Conservation (phyloP, 2,797 vertebrate genomes). For the Rousettus madagascariensis region DNA sequence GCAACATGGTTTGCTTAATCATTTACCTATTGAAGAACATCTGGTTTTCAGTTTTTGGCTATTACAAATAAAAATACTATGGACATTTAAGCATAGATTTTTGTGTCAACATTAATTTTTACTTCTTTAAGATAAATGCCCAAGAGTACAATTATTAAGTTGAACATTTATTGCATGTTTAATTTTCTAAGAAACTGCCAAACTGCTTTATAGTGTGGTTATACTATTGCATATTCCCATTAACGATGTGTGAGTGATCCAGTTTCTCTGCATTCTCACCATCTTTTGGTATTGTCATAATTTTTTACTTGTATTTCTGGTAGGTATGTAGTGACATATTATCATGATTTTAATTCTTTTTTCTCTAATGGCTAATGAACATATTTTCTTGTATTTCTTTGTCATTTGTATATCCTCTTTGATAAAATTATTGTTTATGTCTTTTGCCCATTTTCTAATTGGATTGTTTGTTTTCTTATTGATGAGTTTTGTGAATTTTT, state of each 20-base stretch:
- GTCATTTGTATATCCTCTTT: not conserved
- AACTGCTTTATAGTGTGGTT: not conserved
- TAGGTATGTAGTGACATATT: not conserved
- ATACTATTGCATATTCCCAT: not conserved
- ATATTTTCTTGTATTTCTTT: not conserved
- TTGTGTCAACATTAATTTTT: not conserved
- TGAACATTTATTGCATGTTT: not conserved
- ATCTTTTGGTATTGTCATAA: not conserved
- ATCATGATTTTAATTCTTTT: not conserved
- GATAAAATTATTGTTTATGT: not conserved
- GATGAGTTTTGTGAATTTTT: not conserved
- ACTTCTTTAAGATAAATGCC: not conserved
- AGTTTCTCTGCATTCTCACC: not conserved
- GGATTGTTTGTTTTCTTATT: not conserved
- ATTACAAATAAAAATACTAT: not conserved
- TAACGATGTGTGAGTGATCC: not conserved
- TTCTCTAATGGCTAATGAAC: not conserved
- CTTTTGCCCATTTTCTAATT: constrained; percentile 3
- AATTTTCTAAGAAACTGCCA: not conserved
- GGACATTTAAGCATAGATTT: not conserved
- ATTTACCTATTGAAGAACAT: not conserved
- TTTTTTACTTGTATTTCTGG: not conserved
- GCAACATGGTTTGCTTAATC: not conserved
- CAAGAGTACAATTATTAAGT: not conserved
- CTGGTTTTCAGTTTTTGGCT: not conserved